These are phyloP conservation scores for Lichenostomus cassidix DNA, from an alignment of 2,113 vertebrate genomes.

Conservation along the genomic window DNA sequence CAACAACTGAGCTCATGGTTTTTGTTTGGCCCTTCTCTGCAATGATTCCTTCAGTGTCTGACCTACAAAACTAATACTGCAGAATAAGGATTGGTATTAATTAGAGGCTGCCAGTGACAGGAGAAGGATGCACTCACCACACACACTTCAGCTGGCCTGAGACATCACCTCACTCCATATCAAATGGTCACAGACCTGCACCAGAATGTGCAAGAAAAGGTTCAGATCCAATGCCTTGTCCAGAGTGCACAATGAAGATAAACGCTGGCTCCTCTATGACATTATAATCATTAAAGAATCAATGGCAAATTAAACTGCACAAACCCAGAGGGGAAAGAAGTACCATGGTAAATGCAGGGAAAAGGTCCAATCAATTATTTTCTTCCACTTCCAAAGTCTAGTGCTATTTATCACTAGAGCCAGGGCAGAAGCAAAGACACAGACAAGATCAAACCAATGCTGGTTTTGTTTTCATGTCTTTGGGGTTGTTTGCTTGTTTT, in stretches of 20 bases:
- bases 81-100: background rate
- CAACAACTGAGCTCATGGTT: background rate
- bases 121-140: background rate
- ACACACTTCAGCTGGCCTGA: background rate
- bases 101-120: background rate
- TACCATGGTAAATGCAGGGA: constrained; percentile 10
- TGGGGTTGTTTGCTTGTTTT: no score
- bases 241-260: constrained; percentile 59
- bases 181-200: background rate
- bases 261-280: constrained; percentile 37
- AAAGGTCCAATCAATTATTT: constrained; percentile 57
- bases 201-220: background rate
- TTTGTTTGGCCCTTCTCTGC: background rate
- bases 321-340: constrained; percentile 47
- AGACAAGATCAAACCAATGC: background rate
- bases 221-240: background rate
- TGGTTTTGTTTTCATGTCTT: background rate
- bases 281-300: constrained; percentile 74
- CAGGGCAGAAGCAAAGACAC: background rate
- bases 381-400: background rate
- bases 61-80: constrained; percentile 11
- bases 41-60: background rate
- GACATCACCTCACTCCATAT: background rate
- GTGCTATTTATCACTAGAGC: constrained; percentile 15
- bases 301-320: constrained; percentile 73